These are phyloP conservation scores for Chionodraco myersi DNA, from an alignment of 2,113 vertebrate genomes.

Conservation along the genomic window DNA sequence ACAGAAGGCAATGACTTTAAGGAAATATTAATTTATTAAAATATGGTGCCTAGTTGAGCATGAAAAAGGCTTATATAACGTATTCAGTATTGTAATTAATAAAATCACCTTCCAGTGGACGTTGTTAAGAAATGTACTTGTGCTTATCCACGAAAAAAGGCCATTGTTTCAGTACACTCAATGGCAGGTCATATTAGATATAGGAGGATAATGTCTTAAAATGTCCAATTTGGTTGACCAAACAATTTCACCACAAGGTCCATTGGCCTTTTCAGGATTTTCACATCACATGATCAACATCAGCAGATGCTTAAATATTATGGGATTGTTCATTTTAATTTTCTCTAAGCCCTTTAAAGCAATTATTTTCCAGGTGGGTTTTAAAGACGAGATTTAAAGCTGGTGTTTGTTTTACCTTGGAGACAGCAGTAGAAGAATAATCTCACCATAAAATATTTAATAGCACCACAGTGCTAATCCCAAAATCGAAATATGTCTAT, in stretches of 20 bases:
- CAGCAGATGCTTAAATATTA: background rate
- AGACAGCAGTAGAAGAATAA: no score
- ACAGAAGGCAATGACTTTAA: slow-evolving; percentile 17
- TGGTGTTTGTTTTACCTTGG: background rate
- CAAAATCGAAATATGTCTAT: background rate
- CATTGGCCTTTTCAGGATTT: no score
- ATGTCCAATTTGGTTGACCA: no score
- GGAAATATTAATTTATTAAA: slow-evolving; percentile 12
- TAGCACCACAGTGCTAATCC: background rate
- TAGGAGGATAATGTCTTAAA: no score
- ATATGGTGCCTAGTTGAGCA: slow-evolving; percentile 6
- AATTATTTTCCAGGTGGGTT: background rate
- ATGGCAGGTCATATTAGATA: background rate
- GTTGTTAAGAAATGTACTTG: background rate
- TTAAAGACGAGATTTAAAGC: background rate
- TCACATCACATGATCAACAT: background rate
- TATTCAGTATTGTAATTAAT: slow-evolving; percentile 3
- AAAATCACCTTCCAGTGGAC: background rate
- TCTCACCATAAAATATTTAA: no score
- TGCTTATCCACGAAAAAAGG: background rate
- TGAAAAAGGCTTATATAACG: background rate
- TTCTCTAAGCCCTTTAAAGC: background rate
- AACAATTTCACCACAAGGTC: background rate
- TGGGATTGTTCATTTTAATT: background rate
- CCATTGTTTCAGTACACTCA: background rate